Base-by-base conservation (phyloP, 2,113 vertebrate species). In the Ophiodon elongatus region DNA sequence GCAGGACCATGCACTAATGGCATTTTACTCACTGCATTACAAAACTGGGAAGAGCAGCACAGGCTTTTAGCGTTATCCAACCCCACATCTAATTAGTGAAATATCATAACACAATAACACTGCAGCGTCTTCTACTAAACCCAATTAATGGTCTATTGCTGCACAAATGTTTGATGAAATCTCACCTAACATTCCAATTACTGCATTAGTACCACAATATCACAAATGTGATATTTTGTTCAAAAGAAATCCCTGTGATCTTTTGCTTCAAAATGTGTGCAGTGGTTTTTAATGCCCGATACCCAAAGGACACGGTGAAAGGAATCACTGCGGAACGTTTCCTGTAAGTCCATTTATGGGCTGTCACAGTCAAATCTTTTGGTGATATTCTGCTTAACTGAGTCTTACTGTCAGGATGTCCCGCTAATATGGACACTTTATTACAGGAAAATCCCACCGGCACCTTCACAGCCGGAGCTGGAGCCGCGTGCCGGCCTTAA, bases 21-120 rank as follows among this genome's bases (percentile, higher is more conserved):
- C 86, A 89, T 92, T 82, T 68, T 35, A 41, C 71, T 85, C 69
- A 37, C 21, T 64, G 60, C 57, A 4, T 87, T 80, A 76, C 54
- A 59, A 76, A 73, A 65, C 47, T 37, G 67, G 86, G 76, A 79
- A 88, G 66, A 83, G 60, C 63, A 79, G 75, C 76, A n/a, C 62
- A 69, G 83, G 80, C 81, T 86, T 89, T 90, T 73, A 79, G 83
- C 29, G 21, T 83, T 90, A 90, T 91, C 86, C 78, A 65, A 57
- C 79, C 66, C 54, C 54, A 63, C 62, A 79, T 87, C 82, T 90
- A 91, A 93, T 93, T 91, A 93, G 85, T 60, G 86, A 91, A 91
- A 92, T 91, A 91, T 88, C 82, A 87, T 83, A 81, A 81, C 79
- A 88, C 85, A 89, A 91, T 88, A 92, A 91, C 65, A 56, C 79